phyloP scores from a whole-genome alignment of 2,888 invertebrate species.

The Heliconius ethilla region DNA sequence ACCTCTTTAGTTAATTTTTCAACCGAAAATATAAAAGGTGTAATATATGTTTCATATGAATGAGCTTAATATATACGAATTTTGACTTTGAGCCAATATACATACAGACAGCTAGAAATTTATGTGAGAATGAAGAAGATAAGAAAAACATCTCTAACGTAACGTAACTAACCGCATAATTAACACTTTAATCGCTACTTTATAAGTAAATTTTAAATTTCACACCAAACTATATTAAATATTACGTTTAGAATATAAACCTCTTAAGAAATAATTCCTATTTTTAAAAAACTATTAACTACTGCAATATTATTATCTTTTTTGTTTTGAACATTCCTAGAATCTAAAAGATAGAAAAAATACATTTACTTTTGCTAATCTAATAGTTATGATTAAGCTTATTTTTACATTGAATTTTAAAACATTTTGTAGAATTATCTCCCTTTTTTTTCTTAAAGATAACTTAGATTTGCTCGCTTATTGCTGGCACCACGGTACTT shows the following conservation, averaged over 20 bases:
- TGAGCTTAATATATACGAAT: not conserved
- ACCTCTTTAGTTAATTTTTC: not conserved
- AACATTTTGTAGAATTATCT: too few relatives aligned
- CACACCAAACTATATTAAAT: not conserved
- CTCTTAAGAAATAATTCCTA: not conserved
- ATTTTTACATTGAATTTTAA: too few relatives aligned
- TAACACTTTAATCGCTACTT: conserved; percentile 1
- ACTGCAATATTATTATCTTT: not conserved
- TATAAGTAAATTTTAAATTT: not conserved
- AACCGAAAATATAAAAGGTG: not conserved
- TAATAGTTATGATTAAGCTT: not conserved
- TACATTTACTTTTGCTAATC: not conserved
- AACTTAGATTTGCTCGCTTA: not conserved
- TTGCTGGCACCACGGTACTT: not conserved
- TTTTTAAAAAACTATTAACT: not conserved
- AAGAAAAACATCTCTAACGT: not conserved
- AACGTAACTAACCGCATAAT: not conserved
- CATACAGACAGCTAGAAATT: not conserved
- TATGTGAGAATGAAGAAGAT: not conserved
- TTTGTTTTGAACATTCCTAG: not conserved
- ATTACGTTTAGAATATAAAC: not conserved
- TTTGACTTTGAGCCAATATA: not conserved
- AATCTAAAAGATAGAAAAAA: not conserved
- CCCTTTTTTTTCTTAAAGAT: not conserved
- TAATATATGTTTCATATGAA: not conserved